Percentiles rank a stretch among this genome's conserved stretches.
Evolutionary conservation across 2,888 invertebrate species (phyloP).

Genomic region (Pollenia griseotomentosa): DNA sequence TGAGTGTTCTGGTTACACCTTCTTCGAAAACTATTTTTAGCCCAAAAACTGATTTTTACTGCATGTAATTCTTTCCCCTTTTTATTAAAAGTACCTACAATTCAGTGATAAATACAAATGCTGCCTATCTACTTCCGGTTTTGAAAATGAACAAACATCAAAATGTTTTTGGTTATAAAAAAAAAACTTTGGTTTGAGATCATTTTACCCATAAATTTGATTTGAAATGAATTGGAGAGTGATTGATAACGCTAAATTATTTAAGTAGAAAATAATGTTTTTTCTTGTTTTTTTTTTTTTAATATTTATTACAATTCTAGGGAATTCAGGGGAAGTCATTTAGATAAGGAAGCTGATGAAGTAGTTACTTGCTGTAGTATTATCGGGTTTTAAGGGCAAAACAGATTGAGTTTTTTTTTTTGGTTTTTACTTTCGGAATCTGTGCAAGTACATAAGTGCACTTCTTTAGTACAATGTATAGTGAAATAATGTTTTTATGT

Average conservation of each 20-base stretch:
- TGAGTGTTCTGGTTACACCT: background rate
- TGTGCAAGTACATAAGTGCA: no score
- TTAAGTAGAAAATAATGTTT: slow-evolving; percentile 43
- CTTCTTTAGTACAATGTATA: no score
- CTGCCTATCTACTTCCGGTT: slow-evolving; percentile 29
- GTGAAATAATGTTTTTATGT: background rate
- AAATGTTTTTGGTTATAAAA: background rate
- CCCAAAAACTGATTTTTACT: no score
- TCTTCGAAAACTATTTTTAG: background rate
- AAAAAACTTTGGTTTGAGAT: slow-evolving; percentile 10
- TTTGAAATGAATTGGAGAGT: background rate
- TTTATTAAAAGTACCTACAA: background rate
- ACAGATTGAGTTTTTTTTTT: no score
- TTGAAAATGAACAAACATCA: background rate
- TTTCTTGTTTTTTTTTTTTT: no score
- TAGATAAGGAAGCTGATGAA: no score
- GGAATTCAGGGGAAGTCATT: background rate
- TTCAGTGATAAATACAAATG: background rate
- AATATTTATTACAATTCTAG: background rate
- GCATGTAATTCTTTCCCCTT: background rate
- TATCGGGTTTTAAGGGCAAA: no score
- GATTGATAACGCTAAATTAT: slow-evolving; percentile 50
- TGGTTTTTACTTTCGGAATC: no score
- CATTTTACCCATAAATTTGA: slow-evolving; percentile 4
- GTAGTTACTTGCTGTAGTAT: no score